Evolutionary conservation across 2,888 invertebrate genomes (phyloP), one percentile per base, ranked within the genome.

Genomic region (Corbicula japonica): DNA sequence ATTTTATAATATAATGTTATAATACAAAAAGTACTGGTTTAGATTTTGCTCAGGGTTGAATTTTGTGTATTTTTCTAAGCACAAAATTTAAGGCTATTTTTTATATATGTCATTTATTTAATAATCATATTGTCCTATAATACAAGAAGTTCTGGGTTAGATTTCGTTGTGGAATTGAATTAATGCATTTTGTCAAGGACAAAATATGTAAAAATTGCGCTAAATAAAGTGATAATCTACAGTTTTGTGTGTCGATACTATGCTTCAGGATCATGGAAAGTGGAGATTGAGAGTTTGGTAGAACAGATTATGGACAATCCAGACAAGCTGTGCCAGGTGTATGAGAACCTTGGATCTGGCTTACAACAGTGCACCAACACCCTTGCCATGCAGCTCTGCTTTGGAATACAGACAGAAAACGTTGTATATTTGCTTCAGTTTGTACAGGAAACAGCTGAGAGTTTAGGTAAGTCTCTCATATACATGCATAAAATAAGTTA

Each of bases 381-480:
- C 26, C 21, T 48, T 21, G 63, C 70, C 18, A 35, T 83, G 28
- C 73, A 76, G 38, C 69, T 83, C 4, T 77, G 73, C 12, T 75
- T 66, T 69, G 72, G 69, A 28, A 50, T 73, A 30, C 66, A 76
- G 41, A 76, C 73, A 8, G 75, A 76, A 5, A 34, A 41, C 21
- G 72, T 72, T 0, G 23, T 63, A 28, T 61, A 63, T 35, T 46
- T 72, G 21, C 15, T 66, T 15, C 26, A 52, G 3, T 44, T 78
- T 21, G 69, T 78, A 46, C 60, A 76, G 21, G 80, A 83, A 35
- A 80, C 66, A 21, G 83, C 83, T 21, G 83, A 80, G 30, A 80
- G 76, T 58, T 71, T 75, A 34, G 83, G 83, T 83, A 76, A 46
- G 34, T 32, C n/a, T 32, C 1, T 8, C 23, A n/a, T n/a, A n/a